Evolutionary conservation across 2,888 invertebrate species (phyloP).

Genomic region (Papilio elwesi): DNA sequence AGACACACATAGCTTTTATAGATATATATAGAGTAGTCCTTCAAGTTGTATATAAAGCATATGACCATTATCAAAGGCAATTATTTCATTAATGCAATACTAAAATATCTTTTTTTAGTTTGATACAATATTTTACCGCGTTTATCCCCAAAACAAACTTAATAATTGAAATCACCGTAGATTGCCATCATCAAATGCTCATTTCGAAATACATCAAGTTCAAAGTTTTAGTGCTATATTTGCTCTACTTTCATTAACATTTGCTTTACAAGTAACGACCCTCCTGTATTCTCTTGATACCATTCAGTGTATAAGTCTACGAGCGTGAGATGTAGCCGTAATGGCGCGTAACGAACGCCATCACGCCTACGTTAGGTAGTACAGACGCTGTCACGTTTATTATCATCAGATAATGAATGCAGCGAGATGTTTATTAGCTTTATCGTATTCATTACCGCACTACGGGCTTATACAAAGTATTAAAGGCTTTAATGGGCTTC

Average conservation of each 20-base stretch:
- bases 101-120: too few relatives aligned
- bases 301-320: constrained; percentile 20
- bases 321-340: constrained; percentile 16
- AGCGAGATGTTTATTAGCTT: background rate
- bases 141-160: too few relatives aligned
- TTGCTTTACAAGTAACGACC: background rate
- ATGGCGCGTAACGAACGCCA: constrained; percentile 17
- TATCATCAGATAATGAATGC: background rate
- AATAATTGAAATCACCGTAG: too few relatives aligned
- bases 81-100: too few relatives aligned
- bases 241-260: background rate
- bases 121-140: too few relatives aligned
- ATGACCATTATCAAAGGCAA: too few relatives aligned
- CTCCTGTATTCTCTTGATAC: constrained; percentile 17
- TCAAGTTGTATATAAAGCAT: too few relatives aligned
- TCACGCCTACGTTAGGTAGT: constrained; percentile 4
- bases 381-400: background rate
- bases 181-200: too few relatives aligned
- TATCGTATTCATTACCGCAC: background rate
- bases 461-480: background rate
- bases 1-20: too few relatives aligned
- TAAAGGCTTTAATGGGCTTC: background rate
- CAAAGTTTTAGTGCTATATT: background rate
- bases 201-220: too few relatives aligned
- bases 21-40: too few relatives aligned